phyloP scores from a whole-genome alignment of 2,797 vertebrate genomes.

The Lindbergichthys nudifrons region DNA sequence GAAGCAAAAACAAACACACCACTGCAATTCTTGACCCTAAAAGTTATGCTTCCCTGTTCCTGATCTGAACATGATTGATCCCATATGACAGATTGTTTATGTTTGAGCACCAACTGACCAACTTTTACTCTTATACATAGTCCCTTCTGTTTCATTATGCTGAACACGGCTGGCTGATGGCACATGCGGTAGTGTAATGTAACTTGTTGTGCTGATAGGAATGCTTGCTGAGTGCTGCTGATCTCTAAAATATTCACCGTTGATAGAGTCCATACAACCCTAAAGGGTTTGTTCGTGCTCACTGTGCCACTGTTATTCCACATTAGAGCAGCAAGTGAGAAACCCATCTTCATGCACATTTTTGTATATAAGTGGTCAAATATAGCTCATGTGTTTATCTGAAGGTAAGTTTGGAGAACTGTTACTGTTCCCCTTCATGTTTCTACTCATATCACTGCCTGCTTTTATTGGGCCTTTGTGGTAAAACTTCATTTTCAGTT shows the following conservation, averaged over 20 bases:
- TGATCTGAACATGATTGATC: neutral
- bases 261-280: constrained; percentile 65
- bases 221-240: neutral
- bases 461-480: constrained; percentile 40
- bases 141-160: neutral
- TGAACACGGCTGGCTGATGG: constrained; percentile 15
- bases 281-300: constrained; percentile 50
- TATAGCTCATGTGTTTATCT: constrained; percentile 45
- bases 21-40: neutral
- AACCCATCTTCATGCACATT: constrained; percentile 23
- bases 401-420: constrained; percentile 78
- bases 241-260: too few species aligned
- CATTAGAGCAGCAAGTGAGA: constrained; percentile 50
- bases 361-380: constrained; percentile 15
- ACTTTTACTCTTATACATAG: neutral
- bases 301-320: constrained; percentile 35
- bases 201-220: neutral
- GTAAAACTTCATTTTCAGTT: constrained; percentile 11
- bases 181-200: constrained; percentile 14
- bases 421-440: constrained; percentile 29
- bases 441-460: constrained; percentile 56
- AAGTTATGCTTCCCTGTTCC: too few species aligned
- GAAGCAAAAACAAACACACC: too few species aligned
- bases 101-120: neutral
- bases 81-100: neutral